Evolutionary conservation across 1,140 invertebrate genomes (phyloP), one percentile per base, ranked within the genome.

Genomic region (Bombus consobrinus): DNA sequence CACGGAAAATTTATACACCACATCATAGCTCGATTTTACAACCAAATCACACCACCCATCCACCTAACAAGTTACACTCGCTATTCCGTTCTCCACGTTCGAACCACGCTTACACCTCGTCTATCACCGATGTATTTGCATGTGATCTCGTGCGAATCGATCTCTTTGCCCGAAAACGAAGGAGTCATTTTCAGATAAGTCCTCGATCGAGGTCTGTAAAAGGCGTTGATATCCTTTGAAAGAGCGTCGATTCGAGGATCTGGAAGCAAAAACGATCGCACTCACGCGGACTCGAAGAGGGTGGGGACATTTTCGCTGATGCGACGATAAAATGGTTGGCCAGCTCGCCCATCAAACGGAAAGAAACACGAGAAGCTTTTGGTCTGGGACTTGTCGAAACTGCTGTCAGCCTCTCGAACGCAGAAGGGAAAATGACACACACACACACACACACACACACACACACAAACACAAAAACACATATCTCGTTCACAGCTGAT

Each of bases 81-180:
- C 25, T 18, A 32, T 41, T 62, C 15, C n/a, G 47, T 53, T 25
- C 1, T 47, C 12, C 25, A 32, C 41, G 32, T 41, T 62, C 47
- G 47, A 53, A 6, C 18, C 5, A 62, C 39, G 4, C 10, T 41
- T 25, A 71, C 74, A n/a, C 34, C 73, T 82, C 79, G 79, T 76
- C 62, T 41, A 86, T 81, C 84, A 71, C 72, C 22, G 8, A 3
- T 34, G 13, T 41, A 72, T 86, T 86, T 86, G 80, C 80, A 86
- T 86, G 22, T 57, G 80, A 82, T 71, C 37, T 64, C 41, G 3
- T 6, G 34, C 9, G 15, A 32, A 73, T 81, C 69, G 59, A 81
- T 81, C 71, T 69, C 47, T 47, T 22, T 41, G 62, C 1, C 0
- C 18, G 6, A 41, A 34, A 43, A 43, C 77, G 69, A 57, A 34